Evolutionary conservation across 1,140 invertebrate species (phyloP).

Genomic region (Apocrypta bakeri): DNA sequence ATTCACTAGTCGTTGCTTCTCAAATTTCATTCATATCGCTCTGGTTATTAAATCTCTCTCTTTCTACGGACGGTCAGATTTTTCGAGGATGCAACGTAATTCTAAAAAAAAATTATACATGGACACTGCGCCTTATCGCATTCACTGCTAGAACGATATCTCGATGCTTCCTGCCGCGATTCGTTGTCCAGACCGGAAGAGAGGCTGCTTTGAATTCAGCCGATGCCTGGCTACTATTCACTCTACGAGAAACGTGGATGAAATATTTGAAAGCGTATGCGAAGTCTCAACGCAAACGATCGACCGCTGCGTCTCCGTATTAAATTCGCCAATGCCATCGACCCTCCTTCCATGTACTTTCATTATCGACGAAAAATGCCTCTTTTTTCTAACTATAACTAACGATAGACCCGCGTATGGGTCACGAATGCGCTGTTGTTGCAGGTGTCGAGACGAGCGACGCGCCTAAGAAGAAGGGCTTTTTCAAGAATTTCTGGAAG

Average conservation of each 20-base stretch:
- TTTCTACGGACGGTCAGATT: too few relatives aligned
- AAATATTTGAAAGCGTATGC: slow-evolving; percentile 55
- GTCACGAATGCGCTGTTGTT: slow-evolving; percentile 57
- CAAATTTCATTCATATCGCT: too few relatives aligned
- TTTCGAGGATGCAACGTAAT: too few relatives aligned
- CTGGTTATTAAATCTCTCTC: too few relatives aligned
- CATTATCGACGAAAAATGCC: too few relatives aligned
- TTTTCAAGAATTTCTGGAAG: slow-evolving; percentile 90
- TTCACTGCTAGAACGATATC: slow-evolving; percentile 13
- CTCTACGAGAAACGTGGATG: slow-evolving; percentile 63
- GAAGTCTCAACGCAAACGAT: not conserved
- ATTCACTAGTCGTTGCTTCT: too few relatives aligned
- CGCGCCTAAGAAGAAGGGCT: slow-evolving; percentile 85
- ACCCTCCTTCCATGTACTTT: too few relatives aligned
- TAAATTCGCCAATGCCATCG: too few relatives aligned
- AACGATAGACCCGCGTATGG: slow-evolving; percentile 9
- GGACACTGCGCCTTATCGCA: not conserved
- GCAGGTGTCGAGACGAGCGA: slow-evolving; percentile 80
- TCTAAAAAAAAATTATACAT: too few relatives aligned
- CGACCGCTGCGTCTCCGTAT: too few relatives aligned
- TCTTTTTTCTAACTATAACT: too few relatives aligned
- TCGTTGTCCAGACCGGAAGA: slow-evolving; percentile 56
- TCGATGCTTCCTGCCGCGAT: slow-evolving; percentile 29
- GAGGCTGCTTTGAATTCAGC: slow-evolving; percentile 59
- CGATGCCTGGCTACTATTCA: too few relatives aligned